Base-by-base conservation (phyloP, 1,140 invertebrate genomes). In the Drosophila parabipectinata region DNA sequence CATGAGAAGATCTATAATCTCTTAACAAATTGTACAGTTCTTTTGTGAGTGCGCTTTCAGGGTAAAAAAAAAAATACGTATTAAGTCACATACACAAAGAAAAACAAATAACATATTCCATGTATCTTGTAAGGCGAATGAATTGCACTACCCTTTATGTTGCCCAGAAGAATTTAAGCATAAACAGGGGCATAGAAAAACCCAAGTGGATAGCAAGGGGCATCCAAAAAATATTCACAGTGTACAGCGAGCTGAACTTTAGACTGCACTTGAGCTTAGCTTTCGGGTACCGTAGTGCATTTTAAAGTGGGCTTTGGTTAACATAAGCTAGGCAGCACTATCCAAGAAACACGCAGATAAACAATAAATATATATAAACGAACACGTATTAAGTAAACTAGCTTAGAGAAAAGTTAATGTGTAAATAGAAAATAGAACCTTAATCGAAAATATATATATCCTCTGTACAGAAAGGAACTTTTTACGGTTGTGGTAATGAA, bases 401-500 rank as follows among this genome's bases (percentile, higher is more conserved):
- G 48, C 41, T 55, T 18, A 44, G 41, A 4, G 14, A 5, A 14
- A 18, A 14, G 15, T 18, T 8, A 37, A 44, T 15, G 41, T 79
- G 71, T 79, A 79, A 69, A 79, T 74, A 79, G 30, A 50, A 55
- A 10, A 45, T 44, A 32, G 10, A 37, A n/a, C 34, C 34, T n/a
- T 24, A 18, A 15, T 7, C 14, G 14, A 32, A 14, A 14, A 44
- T 56, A 47, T 15, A 37, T 41, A 37, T 41, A 73, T 28, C 60
- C 37, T 64, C 52, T 72, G 68, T 74, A 79, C 63, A 76, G 71
- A 79, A 88, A 88, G 83, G 83, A 88, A 88, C 83, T 88, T 88
- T 88, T 88, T 88, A 88, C 83, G 84, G 83, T 88, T 83, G 87
- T 88, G 83, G 83, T 85, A 66, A 57, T 30, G n/a, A 51, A 61